These are phyloP conservation scores for Planiliza haematocheilus DNA, from an alignment of 2,113 vertebrate genomes.

Conservation along the genomic window DNA sequence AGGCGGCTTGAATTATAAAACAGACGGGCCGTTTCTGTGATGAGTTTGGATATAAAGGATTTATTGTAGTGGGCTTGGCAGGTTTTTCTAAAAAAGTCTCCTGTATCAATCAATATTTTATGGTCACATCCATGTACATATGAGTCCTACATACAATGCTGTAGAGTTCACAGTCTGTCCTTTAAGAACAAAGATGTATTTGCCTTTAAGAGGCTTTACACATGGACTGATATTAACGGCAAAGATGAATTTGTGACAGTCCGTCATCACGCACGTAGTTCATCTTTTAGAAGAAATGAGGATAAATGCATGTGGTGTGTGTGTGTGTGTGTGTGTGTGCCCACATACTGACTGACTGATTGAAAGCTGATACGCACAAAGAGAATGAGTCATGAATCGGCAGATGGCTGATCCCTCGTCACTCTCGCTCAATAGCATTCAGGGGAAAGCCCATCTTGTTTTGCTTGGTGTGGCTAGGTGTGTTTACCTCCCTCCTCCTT, in stretches of 20 bases:
- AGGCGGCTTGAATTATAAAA: too few species aligned
- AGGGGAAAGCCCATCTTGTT: constrained; percentile 50
- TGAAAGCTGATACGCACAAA: constrained; percentile 46
- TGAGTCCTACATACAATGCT: too few species aligned
- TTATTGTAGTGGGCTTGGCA: neutral
- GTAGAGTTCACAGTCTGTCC: neutral
- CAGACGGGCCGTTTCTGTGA: too few species aligned
- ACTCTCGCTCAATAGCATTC: constrained; percentile 36
- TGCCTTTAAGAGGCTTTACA: constrained; percentile 13
- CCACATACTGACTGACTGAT: constrained; percentile 12
- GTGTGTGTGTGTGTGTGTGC: neutral
- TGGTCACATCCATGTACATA: too few species aligned
- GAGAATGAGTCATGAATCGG: constrained; percentile 45
- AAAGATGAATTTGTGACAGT: constrained; percentile 4
- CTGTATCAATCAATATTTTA: too few species aligned
- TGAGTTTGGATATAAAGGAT: too few species aligned
- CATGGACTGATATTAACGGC: neutral
- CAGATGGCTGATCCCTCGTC: constrained; percentile 50
- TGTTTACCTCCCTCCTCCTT: constrained; percentile 30
- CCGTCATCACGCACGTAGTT: neutral
- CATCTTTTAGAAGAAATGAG: constrained; percentile 20
- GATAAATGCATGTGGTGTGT: constrained; percentile 38
- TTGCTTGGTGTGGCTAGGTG: constrained; percentile 21
- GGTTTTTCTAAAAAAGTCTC: neutral
- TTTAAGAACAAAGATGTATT: neutral